phyloP scores from a whole-genome alignment of 2,888 invertebrate genomes.

The Habrosyne pyritoides region DNA sequence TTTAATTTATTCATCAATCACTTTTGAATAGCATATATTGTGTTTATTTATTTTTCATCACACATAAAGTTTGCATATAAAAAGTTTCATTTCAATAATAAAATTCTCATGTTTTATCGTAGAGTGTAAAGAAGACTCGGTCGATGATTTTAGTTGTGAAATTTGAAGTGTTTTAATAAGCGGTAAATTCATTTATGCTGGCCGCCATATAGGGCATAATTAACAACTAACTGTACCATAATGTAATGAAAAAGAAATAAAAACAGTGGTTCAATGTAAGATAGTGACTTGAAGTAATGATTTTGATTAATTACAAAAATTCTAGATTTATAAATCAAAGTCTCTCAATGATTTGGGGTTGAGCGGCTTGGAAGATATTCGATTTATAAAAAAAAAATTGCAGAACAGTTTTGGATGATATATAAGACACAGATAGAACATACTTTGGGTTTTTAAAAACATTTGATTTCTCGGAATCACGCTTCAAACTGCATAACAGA shows the following conservation, averaged over 20 bases:
- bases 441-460: too few relatives aligned
- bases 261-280: not conserved
- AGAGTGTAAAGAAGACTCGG: conserved; percentile 32
- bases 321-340: not conserved
- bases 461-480: too few relatives aligned
- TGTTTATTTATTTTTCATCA: too few relatives aligned
- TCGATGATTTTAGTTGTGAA: conserved; percentile 46
- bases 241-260: not conserved
- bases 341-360: too few relatives aligned
- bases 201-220: conserved; percentile 42
- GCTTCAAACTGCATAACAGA: too few relatives aligned
- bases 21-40: too few relatives aligned
- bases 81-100: not conserved
- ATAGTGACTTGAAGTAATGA: conserved; percentile 6
- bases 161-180: conserved; percentile 69
- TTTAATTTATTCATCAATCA: too few relatives aligned
- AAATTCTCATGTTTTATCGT: conserved; percentile 28
- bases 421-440: too few relatives aligned
- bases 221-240: conserved; percentile 33
- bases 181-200: conserved; percentile 61
- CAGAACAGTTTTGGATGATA: too few relatives aligned
- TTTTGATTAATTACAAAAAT: not conserved
- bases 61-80: too few relatives aligned
- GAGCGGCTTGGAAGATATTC: too few relatives aligned
- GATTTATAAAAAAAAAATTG: too few relatives aligned